Conservation (phyloP, 1,140 invertebrate genomes). For the Meloidogyne exigua region DNA sequence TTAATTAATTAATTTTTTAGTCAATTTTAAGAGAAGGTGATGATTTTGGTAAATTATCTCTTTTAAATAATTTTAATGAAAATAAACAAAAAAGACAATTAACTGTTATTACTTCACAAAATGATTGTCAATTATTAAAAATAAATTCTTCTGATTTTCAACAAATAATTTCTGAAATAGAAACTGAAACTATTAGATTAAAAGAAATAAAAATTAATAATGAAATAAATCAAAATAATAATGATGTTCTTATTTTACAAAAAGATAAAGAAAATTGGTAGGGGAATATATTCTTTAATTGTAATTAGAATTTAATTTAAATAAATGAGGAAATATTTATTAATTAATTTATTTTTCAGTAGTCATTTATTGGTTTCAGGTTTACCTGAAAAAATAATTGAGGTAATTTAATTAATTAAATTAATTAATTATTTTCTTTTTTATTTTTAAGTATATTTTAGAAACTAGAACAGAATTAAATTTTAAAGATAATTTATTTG, state of each 20-base stretch:
- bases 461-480: constrained; percentile 71
- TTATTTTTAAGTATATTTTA: constrained; percentile 63
- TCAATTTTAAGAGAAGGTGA: constrained; percentile 75
- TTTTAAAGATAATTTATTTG: constrained; percentile 73
- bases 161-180: constrained; percentile 7
- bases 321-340: too few species aligned
- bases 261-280: constrained; percentile 8
- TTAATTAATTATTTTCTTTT: neutral
- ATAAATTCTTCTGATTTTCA: constrained; percentile 3
- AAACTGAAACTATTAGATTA: constrained; percentile 10
- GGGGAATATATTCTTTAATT: too few species aligned
- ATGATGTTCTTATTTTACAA: constrained; percentile 80
- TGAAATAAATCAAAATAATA: constrained; percentile 65
- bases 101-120: constrained; percentile 2
- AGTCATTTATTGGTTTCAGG: constrained; percentile 82
- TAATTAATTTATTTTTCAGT: neutral
- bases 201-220: too few species aligned
- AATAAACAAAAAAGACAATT: neutral
- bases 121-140: constrained; percentile 7
- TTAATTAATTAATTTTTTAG: neutral
- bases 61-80: constrained; percentile 74
- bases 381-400: constrained; percentile 68
- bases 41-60: constrained; percentile 81
- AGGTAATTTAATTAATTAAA: neutral
- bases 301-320: too few species aligned